Percentiles rank a stretch among this genome's conserved stretches.
Conservation (phyloP, 53 echinoderm and acorn worm species). For the Hippasteria phrygiana region DNA sequence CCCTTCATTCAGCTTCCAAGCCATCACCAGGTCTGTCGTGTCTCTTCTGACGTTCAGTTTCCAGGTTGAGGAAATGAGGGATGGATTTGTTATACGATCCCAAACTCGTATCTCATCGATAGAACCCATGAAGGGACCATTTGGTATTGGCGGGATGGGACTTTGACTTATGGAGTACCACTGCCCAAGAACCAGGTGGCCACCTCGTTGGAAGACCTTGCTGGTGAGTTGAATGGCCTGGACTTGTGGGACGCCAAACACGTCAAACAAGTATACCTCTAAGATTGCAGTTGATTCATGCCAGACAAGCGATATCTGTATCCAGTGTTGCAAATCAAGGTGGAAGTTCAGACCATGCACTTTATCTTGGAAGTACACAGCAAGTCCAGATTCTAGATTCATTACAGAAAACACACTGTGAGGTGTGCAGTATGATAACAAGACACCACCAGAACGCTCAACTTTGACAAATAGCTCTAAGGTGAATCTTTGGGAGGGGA, state of each 20-base stretch:
- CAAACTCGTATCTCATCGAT: slow-evolving; percentile 88
- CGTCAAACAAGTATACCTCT: slow-evolving; percentile 85
- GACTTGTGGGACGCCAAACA: slow-evolving; percentile 65
- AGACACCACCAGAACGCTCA: slow-evolving; percentile 66
- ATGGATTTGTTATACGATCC: slow-evolving; percentile 86
- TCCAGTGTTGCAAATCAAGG: slow-evolving; percentile 69
- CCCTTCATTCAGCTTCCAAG: slow-evolving; percentile 90
- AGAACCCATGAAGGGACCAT: slow-evolving; percentile 66
- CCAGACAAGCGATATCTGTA: slow-evolving; percentile 84
- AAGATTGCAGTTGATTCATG: slow-evolving; percentile 71
- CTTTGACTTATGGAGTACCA: slow-evolving; percentile 63
- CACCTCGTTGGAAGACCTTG: slow-evolving; percentile 61
- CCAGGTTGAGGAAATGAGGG: slow-evolving; percentile 73
- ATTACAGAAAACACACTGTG: slow-evolving; percentile 71
- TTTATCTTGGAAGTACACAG: slow-evolving; percentile 36
- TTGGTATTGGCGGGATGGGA: slow-evolving; percentile 53
- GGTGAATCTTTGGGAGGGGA: slow-evolving; percentile 75
- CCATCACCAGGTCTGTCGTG: slow-evolving; percentile 74
- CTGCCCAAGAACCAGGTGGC: slow-evolving; percentile 77
- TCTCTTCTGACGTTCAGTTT: slow-evolving; percentile 61
- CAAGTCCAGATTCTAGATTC: slow-evolving; percentile 52
- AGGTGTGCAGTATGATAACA: slow-evolving; percentile 77
- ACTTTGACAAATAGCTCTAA: slow-evolving; percentile 74
- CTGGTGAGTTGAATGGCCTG: slow-evolving; percentile 72
- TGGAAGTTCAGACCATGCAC: slow-evolving; percentile 59